Conservation (phyloP, 2,888 invertebrate species). For the Schrankia costaestrigalis region DNA sequence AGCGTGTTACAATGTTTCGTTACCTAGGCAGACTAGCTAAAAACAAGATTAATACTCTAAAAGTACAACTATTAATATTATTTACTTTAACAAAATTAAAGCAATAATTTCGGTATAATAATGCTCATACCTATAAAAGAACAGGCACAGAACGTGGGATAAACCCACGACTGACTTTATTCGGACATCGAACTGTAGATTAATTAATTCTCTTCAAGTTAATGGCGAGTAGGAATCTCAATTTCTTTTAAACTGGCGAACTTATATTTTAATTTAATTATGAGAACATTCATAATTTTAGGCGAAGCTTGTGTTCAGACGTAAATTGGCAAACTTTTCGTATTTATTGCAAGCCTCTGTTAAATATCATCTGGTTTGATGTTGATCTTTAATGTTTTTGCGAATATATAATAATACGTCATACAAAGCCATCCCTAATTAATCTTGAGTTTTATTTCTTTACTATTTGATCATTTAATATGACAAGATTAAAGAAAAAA, state of each 20-base stretch:
- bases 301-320: conserved; percentile 44
- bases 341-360: conserved; percentile 65
- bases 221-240: conserved; percentile 45
- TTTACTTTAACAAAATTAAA: too few species aligned
- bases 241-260: conserved; percentile 70
- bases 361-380: conserved; percentile 41
- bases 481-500: too few species aligned
- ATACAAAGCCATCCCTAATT: neutral
- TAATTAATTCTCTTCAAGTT: conserved; percentile 65
- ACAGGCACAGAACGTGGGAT: too few species aligned
- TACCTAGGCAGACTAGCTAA: too few species aligned
- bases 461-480: too few species aligned
- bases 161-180: neutral
- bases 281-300: conserved; percentile 64
- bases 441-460: too few species aligned
- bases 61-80: too few species aligned
- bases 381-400: conserved; percentile 16
- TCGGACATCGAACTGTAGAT: conserved; percentile 31
- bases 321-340: conserved; percentile 71
- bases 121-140: too few species aligned
- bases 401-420: neutral
- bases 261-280: conserved; percentile 74
- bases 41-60: too few species aligned
- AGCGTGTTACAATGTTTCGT: too few species aligned
- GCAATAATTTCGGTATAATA: too few species aligned